Evolutionary conservation across 1,140 invertebrate genomes (phyloP), one percentile per base, ranked within the genome.

Genomic region (Drosophila sp.): DNA sequence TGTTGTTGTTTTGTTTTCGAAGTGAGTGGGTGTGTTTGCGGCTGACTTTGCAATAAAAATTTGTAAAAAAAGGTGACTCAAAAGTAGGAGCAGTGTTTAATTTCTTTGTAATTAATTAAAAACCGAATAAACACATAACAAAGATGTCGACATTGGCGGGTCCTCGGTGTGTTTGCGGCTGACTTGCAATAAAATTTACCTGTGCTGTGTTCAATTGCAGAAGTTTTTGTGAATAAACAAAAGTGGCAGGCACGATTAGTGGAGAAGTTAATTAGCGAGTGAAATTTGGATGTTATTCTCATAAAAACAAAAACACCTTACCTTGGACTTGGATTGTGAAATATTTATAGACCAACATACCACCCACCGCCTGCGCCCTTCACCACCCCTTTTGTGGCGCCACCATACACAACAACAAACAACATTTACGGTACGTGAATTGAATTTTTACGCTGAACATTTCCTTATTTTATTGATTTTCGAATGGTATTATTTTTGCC

Each of bases 341-440:
- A 82, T 82, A 82, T 73, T 87, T 79, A 71, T 83, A 86, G 72
- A 85, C 63, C 71, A 75, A 60, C 70, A 62, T 74, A 38, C 57
- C 62, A 10, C 47, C 67, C 44, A 8, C 38, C 29, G 44, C 56
- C 10, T 29, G 3, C 55, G n/a, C 11, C 38, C 38, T n/a, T 11
- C 25, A 17, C 30, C 32, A 66, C 8, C 41, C 17, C 54, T 33
- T 50, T 62, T 66, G 76, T 82, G 82, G 82, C 82, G 82, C 83
- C 75, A 86, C 76, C 83, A 72, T 38, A 38, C 10, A 35, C 6
- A 35, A 86, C 79, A 83, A 79, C 32, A 57, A 70, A 68, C 64
- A 70, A 71, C 50, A 55, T 70, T 79, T 70, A 73, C 55, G 72
- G 83, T 86, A 76, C 87, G 83, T 87, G 44, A 81, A 66, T 64